Percentiles rank a stretch among this genome's conserved stretches.
These are phyloP conservation scores for Epistrophe eligans DNA, from an alignment of 2,888 invertebrate genomes.

Conservation along the genomic window DNA sequence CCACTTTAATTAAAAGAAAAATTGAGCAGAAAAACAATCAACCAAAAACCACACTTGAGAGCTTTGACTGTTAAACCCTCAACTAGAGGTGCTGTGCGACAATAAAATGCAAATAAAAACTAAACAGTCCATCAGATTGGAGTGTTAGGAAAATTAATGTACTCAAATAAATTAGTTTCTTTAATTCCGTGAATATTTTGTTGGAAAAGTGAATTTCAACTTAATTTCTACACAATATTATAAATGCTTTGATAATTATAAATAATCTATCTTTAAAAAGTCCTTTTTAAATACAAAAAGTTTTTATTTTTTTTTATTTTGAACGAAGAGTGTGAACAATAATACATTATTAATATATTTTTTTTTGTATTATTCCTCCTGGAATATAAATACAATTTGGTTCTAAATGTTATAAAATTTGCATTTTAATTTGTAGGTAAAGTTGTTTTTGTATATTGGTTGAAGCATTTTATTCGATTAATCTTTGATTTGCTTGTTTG, in stretches of 20 bases:
- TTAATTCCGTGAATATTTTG: neutral
- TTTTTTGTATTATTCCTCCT: neutral
- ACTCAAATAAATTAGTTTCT: neutral
- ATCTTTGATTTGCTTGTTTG: constrained; percentile 2
- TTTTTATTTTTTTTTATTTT: neutral
- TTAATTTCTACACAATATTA: neutral
- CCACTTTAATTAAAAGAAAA: no score
- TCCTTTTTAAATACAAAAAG: neutral
- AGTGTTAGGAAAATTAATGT: constrained; percentile 7
- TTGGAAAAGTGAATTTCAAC: neutral
- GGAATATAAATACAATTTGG: constrained; percentile 1
- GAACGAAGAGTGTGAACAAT: neutral
- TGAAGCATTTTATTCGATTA: neutral
- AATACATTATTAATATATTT: constrained; percentile 15
- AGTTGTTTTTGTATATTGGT: neutral
- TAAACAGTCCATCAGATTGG: neutral
- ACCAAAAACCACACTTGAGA: neutral
- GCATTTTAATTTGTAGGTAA: constrained; percentile 14
- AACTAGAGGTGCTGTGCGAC: neutral
- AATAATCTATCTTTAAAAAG: neutral
- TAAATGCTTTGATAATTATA: neutral
- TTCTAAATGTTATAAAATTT: constrained; percentile 8
- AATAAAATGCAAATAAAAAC: constrained; percentile 2
- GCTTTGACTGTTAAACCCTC: neutral
- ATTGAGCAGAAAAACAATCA: no score